Conservation (phyloP, 2,113 vertebrate genomes). For the Rhineura floridana region DNA sequence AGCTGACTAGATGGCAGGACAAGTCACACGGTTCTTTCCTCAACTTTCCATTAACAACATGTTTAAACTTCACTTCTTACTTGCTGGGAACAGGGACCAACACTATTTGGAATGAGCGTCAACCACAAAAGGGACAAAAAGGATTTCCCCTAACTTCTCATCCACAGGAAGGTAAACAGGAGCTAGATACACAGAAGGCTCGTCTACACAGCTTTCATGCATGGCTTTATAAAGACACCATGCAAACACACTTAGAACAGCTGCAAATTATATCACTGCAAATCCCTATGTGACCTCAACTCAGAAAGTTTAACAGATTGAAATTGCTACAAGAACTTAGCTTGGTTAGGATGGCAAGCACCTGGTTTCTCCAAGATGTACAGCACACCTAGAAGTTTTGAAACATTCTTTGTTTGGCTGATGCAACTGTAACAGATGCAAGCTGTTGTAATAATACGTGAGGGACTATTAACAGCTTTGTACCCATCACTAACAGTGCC, state of each 20-base stretch:
- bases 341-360: conserved; percentile 37
- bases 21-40: too few species aligned
- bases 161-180: not conserved
- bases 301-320: not conserved
- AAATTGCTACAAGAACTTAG: not conserved
- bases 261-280: not conserved
- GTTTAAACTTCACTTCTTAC: not conserved
- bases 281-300: not conserved
- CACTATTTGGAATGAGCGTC: not conserved
- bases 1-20: not conserved
- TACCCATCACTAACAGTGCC: not conserved
- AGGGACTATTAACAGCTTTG: conserved; percentile 42
- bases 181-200: not conserved
- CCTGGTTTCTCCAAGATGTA: conserved; percentile 45
- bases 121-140: not conserved
- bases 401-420: conserved; percentile 49
- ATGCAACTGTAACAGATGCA: conserved; percentile 30
- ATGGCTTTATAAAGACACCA: not conserved
- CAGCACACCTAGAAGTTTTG: conserved; percentile 1
- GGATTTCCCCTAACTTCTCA: not conserved
- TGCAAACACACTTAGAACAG: too few species aligned
- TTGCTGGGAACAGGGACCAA: not conserved
- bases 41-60: not conserved
- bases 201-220: not conserved
- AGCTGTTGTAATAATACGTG: conserved; percentile 19